These are phyloP conservation scores for Dromaius novaehollandiae DNA, from an alignment of 2,113 vertebrate genomes.

Conservation along the genomic window DNA sequence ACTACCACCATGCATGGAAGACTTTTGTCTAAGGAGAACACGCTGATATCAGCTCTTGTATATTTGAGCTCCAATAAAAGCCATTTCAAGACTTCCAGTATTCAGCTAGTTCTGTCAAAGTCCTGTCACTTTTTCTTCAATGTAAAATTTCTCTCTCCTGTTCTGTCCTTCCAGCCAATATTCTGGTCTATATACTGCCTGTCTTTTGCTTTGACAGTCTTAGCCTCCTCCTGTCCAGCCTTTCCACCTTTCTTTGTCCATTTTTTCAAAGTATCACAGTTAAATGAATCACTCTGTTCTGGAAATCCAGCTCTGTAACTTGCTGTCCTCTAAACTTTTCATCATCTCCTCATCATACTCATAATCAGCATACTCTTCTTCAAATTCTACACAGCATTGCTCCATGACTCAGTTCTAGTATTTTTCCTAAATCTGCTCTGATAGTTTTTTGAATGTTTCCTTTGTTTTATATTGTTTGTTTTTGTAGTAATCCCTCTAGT, in stretches of 20 bases:
- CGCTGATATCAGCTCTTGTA: not conserved
- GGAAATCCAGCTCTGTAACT: not conserved
- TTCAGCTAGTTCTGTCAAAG: not conserved
- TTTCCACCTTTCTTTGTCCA: not conserved
- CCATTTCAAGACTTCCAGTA: not conserved
- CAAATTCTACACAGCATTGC: not conserved
- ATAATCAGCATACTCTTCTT: not conserved
- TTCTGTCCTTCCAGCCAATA: not conserved
- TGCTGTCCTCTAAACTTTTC: not conserved
- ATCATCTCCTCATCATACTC: not conserved
- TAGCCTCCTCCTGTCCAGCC: not conserved
- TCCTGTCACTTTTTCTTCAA: not conserved
- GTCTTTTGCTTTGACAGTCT: not conserved
- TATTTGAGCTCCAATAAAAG: not conserved
- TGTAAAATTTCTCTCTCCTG: not conserved
- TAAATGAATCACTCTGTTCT: not conserved
- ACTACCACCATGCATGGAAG: not conserved
- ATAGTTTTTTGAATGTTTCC: not conserved
- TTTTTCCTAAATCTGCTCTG: not conserved
- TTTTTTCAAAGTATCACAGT: not conserved
- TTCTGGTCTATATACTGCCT: not conserved
- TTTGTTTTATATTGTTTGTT: not conserved
- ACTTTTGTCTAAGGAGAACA: not conserved
- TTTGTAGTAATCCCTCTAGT: not conserved
- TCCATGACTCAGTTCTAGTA: not conserved